Evolutionary conservation across 2,113 vertebrate genomes (phyloP), one percentile per base, ranked within the genome.

Genomic region (Calidris pygmaea): DNA sequence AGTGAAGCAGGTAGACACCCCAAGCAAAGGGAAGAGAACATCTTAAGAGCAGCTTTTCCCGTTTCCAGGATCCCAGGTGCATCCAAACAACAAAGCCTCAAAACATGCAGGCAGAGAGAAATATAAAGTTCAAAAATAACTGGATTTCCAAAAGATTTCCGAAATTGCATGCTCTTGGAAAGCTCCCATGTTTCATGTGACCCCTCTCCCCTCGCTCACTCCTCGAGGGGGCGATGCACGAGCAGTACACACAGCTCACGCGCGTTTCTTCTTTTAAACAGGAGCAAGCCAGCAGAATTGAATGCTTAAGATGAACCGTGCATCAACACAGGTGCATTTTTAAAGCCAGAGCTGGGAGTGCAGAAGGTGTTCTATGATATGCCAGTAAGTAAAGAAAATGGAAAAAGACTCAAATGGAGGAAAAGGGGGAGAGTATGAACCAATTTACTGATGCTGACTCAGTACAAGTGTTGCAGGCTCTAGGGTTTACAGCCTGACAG

Each of bases 351-450:
- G 6, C 37, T 30, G 14, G 24, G 53, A 35, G 1, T 22, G 24
- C 20, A 39, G 70, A 67, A 87, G 20, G 10, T 16, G 58, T 19
- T 78, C 12, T 20, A 6, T 8, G 29, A 50, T 7, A 37, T 4
- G 16, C 30, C 68, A 84, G 45, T 3, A 67, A 41, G 37, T 7
- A 48, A 93, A 62, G 32, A 78, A 52, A 59, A 32, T 3, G 26
- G 17, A 55, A 70, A 62, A 68, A 59, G 14, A 68, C 17, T 60
- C 13, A 26, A 30, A 45, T 8, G 5, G 14, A 3, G 14, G 11
- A 3, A 11, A 1, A 2, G 2, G 2, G 3, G 4, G 4, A 8
- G 2, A 66, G 24, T 5, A 56, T 0, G 2, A 60, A 79, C 16
- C 34, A 24, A 10, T 85, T 74, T 56, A 35, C 52, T 52, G 27